These are phyloP conservation scores for Tangara arthus DNA, from an alignment of 2,797 vertebrate genomes.

Conservation along the genomic window DNA sequence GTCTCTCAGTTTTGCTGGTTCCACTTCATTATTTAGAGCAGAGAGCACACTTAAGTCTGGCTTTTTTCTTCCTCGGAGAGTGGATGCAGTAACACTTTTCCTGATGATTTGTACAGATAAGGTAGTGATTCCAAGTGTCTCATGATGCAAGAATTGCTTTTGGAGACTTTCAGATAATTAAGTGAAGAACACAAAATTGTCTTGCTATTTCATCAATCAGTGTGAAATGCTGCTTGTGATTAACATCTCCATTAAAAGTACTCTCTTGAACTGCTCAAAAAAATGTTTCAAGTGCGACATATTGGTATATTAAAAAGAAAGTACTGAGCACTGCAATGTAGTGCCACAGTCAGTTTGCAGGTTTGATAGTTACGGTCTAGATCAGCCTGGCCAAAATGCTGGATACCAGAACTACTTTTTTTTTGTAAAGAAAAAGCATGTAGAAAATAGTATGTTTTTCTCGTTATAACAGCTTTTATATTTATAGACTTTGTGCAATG, in stretches of 20 bases:
- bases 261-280: not conserved
- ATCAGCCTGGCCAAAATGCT: not conserved
- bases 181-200: not conserved
- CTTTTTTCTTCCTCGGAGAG: not conserved
- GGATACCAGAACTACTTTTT: not conserved
- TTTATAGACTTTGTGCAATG: not conserved
- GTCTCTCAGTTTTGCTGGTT: not conserved
- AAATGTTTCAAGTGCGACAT: not conserved
- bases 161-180: not conserved
- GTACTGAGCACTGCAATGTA: not conserved
- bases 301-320: not conserved
- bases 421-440: not conserved
- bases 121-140: not conserved
- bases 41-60: fast-evolving
- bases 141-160: not conserved
- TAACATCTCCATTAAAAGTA: not conserved
- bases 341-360: not conserved
- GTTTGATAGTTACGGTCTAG: not conserved
- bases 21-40: not conserved
- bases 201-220: slow-evolving; percentile 1
- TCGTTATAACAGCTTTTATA: not conserved
- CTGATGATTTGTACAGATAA: not conserved
- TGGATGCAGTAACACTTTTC: not conserved
- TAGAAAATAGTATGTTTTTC: not conserved
- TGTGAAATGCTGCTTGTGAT: slow-evolving; percentile 19